phyloP scores from a whole-genome alignment of 2,888 invertebrate species.

The Tolmerus cingulatus region DNA sequence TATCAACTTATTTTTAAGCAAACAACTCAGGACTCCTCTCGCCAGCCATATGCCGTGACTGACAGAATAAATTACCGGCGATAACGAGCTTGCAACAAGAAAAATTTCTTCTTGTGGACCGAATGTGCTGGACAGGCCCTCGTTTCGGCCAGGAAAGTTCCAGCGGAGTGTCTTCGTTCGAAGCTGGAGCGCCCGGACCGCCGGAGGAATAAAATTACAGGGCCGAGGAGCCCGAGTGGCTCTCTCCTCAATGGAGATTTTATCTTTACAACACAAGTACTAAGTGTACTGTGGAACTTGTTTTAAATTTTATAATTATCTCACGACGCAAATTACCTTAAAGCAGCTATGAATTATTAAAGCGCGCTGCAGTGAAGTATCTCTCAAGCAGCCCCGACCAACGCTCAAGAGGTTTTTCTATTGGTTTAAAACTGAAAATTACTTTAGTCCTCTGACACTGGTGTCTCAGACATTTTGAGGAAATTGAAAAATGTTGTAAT shows the following conservation, averaged over 20 bases:
- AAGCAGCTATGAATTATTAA: not conserved
- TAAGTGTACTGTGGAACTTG: not conserved
- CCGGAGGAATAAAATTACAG: not conserved
- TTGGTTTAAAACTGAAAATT: not conserved
- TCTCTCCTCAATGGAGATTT: not conserved
- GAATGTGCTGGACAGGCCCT: not conserved
- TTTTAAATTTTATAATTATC: not conserved
- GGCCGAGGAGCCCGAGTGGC: not conserved
- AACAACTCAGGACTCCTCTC: not conserved
- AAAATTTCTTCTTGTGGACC: slow-evolving; percentile 1
- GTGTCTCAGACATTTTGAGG: not conserved
- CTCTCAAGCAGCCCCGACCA: not conserved
- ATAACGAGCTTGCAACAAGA: slow-evolving; percentile 6
- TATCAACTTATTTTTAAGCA: not conserved
- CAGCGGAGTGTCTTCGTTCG: not conserved
- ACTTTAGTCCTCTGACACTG: not conserved
- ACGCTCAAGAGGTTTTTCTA: not conserved
- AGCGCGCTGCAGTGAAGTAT: not conserved
- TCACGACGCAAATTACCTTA: not conserved
- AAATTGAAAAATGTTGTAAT: not conserved
- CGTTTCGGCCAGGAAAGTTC: not conserved
- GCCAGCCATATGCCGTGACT: not conserved
- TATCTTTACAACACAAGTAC: not conserved
- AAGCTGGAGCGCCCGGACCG: not conserved
- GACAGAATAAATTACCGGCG: slow-evolving; percentile 9